Evolutionary conservation across 2,797 vertebrate species (phyloP).

Genomic region (Champsocephalus esox): DNA sequence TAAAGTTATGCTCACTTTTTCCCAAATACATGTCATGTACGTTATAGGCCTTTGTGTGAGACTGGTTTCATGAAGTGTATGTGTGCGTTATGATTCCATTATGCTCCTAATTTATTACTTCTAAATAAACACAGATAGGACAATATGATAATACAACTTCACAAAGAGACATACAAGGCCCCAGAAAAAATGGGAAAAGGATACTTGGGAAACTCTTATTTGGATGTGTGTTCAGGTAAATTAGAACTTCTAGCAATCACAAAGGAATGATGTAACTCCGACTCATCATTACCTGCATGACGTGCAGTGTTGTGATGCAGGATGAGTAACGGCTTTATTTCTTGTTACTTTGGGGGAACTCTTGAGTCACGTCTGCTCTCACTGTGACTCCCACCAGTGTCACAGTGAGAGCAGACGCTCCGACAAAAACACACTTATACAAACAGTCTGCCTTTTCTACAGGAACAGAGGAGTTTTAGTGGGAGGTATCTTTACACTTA

Average conservation of each 20-base stretch:
- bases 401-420: background rate
- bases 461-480: background rate
- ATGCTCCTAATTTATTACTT: too few relatives aligned
- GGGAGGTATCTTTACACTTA: background rate
- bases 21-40: too few relatives aligned
- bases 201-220: background rate
- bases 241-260: background rate
- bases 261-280: background rate
- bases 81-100: too few relatives aligned
- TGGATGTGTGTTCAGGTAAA: background rate
- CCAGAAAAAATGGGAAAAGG: background rate
- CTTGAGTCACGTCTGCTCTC: conserved; percentile 15
- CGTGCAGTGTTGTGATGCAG: background rate
- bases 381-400: conserved; percentile 22
- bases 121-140: too few relatives aligned
- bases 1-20: too few relatives aligned
- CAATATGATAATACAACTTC: too few relatives aligned
- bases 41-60: too few relatives aligned
- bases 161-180: background rate
- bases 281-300: background rate
- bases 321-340: conserved; percentile 12
- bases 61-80: too few relatives aligned
- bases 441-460: background rate
- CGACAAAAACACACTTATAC: background rate
- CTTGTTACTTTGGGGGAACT: background rate